phyloP scores from a whole-genome alignment of 2,888 invertebrate species.

The Lissocephala sabroskyi region DNA sequence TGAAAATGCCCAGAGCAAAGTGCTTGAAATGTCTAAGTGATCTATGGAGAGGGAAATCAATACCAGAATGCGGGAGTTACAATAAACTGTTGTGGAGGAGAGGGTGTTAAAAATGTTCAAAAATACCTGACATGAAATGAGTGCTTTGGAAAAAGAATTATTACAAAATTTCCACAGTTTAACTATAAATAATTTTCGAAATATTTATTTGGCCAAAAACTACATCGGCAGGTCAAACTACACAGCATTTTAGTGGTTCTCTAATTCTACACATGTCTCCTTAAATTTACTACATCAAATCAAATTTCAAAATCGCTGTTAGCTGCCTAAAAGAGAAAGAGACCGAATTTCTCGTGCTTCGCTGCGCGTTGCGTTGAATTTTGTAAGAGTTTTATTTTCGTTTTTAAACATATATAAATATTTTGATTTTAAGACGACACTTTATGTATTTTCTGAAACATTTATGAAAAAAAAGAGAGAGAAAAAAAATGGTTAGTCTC shows the following conservation, averaged over 20 bases:
- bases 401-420: too few relatives aligned
- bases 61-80: too few relatives aligned
- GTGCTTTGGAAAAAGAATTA: too few relatives aligned
- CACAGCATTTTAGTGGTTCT: background rate
- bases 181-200: too few relatives aligned
- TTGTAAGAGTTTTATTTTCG: conserved; percentile 14
- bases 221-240: conserved; percentile 1
- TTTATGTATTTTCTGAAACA: conserved; percentile 61
- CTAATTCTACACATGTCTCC: background rate
- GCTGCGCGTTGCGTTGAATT: conserved; percentile 9
- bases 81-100: too few relatives aligned
- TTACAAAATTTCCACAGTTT: too few relatives aligned
- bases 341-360: background rate
- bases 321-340: background rate
- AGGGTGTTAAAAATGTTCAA: too few relatives aligned
- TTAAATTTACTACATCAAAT: background rate
- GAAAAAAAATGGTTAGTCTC: conserved; percentile 57
- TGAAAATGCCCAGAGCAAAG: background rate
- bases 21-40: background rate
- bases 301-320: background rate
- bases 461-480: conserved; percentile 46
- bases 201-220: background rate
- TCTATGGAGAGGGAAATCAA: too few relatives aligned
- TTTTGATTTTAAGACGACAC: conserved; percentile 42
- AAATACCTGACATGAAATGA: too few relatives aligned